Percentiles rank a stretch among this genome's conserved stretches.
Evolutionary conservation across 2,113 vertebrate species (phyloP).

Genomic region (Cephalophus harveyi): DNA sequence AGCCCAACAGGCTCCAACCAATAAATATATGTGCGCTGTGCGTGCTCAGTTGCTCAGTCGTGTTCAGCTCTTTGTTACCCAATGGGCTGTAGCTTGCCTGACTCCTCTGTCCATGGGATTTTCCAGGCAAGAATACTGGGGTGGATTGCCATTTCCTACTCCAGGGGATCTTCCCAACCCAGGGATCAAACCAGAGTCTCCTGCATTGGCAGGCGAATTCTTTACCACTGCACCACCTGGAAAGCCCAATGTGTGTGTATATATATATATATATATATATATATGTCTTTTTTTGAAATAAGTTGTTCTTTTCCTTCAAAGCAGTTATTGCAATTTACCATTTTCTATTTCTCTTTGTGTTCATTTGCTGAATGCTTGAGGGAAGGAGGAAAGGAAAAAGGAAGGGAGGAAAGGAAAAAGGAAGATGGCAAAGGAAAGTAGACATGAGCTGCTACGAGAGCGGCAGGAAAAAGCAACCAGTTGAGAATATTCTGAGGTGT

Average conservation of each 20-base stretch:
- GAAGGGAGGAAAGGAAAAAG: background rate
- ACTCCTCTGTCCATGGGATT: background rate
- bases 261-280: background rate
- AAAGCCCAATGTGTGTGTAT: too few relatives aligned
- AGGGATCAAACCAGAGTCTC: background rate
- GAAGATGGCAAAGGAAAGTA: background rate
- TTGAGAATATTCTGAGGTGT: background rate
- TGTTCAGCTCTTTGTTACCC: background rate
- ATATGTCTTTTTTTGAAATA: background rate
- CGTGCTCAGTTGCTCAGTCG: background rate
- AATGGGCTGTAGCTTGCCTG: background rate
- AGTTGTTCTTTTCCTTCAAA: conserved; percentile 30
- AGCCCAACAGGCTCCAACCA: too few relatives aligned
- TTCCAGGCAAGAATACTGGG: background rate
- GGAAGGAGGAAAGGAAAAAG: background rate
- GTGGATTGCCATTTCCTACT: background rate
- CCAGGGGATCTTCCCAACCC: background rate
- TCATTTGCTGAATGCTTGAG: background rate
- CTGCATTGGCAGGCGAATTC: background rate
- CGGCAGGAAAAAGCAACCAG: background rate
- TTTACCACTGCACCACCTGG: background rate
- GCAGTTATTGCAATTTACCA: background rate
- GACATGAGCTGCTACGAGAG: background rate
- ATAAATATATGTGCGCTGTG: background rate
- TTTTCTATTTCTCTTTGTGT: background rate